Evolutionary conservation across 2,888 invertebrate genomes (phyloP).

Genomic region (Biston stratarius): DNA sequence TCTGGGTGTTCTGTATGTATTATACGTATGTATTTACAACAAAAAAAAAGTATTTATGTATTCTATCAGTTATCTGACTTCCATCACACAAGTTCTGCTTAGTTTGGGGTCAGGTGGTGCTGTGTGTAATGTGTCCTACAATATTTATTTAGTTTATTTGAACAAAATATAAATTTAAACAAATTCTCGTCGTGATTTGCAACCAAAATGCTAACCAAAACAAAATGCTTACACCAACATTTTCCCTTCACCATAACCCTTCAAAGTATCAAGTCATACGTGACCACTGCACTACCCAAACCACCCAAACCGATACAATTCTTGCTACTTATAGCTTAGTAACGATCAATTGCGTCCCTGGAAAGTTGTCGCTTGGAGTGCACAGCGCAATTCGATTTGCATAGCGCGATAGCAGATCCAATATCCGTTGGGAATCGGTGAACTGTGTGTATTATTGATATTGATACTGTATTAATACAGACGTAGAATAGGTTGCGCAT

Average conservation of each 20-base stretch:
- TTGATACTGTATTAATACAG: conserved; percentile 28
- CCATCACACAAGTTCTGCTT: too few relatives aligned
- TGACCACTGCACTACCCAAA: conserved; percentile 20
- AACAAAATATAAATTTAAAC: too few relatives aligned
- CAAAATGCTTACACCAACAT: not conserved
- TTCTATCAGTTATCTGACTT: too few relatives aligned
- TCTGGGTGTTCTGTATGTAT: too few relatives aligned
- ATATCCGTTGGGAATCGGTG: conserved; percentile 56
- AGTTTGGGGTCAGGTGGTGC: too few relatives aligned
- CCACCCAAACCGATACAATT: conserved; percentile 34
- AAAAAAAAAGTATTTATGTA: too few relatives aligned
- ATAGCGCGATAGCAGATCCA: conserved; percentile 64
- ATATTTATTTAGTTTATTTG: too few relatives aligned
- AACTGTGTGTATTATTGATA: conserved; percentile 47
- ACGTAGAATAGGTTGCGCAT: not conserved
- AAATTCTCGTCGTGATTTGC: too few relatives aligned
- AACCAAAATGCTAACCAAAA: not conserved
- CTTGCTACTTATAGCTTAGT: conserved; percentile 51
- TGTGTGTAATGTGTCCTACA: too few relatives aligned
- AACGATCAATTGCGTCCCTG: conserved; percentile 59
- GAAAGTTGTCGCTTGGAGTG: conserved; percentile 63
- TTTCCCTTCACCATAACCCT: not conserved
- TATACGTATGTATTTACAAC: too few relatives aligned
- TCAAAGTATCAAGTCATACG: conserved; percentile 15
- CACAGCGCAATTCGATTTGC: conserved; percentile 71